Evolutionary conservation across 2,113 vertebrate genomes (phyloP).

Genomic region (Siniperca knerii): DNA sequence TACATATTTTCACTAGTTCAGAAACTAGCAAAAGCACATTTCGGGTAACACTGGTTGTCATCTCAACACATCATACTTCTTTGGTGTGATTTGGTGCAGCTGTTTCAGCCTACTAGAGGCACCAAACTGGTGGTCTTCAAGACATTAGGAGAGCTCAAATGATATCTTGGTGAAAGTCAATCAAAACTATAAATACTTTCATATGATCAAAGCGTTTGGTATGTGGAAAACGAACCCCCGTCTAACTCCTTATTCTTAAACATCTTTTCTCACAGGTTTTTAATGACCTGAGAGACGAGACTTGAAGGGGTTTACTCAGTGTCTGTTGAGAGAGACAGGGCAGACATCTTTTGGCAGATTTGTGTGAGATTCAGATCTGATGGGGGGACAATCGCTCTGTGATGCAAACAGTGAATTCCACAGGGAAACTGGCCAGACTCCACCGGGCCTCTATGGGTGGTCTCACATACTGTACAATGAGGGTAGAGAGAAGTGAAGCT

Average conservation of each 20-base stretch:
- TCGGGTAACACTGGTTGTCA: neutral
- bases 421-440: neutral
- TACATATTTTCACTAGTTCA: neutral
- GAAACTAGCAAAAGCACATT: neutral
- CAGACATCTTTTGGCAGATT: neutral
- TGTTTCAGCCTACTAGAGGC: neutral
- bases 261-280: neutral
- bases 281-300: neutral
- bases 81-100: neutral
- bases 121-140: neutral
- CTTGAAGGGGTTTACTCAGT: neutral
- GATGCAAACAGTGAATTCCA: neutral
- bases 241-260: too few species aligned
- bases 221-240: neutral
- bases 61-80: too few species aligned
- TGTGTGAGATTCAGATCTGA: neutral
- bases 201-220: too few species aligned
- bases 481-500: slow-evolving; percentile 34
- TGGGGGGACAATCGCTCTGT: neutral
- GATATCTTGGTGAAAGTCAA: neutral
- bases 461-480: slow-evolving; percentile 20
- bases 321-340: neutral
- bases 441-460: slow-evolving; percentile 14
- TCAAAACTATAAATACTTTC: too few species aligned
- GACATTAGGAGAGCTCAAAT: too few species aligned